Evolutionary conservation across 1,140 invertebrate species (phyloP), one percentile per base, ranked within the genome.

Genomic region (Diprion similis): DNA sequence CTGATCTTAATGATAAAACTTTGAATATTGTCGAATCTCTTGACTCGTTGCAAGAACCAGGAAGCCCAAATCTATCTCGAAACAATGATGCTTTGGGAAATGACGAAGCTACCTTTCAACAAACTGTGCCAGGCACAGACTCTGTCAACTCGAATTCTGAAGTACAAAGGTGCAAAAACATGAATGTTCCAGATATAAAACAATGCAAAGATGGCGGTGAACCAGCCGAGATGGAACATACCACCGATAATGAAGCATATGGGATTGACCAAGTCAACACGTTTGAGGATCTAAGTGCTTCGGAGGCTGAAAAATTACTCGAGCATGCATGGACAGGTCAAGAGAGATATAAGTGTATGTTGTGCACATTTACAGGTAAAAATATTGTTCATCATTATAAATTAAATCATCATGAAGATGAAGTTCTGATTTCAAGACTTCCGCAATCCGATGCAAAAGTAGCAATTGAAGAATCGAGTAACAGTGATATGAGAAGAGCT

Each of bases 321-420:
- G 79, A 84, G 1, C 87, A 88, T 10, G 70, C 78, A 0, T 86
- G 81, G 79, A 73, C 68, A 0, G 81, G 78, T 8, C 79, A 82
- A 18, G 77, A 83, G 69, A 88, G 77, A 46, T 89, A 90, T 66
- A 82, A 86, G 15, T 95, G 91, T 75, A 81, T 90, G 51, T 82
- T 92, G 6, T 94, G 93, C 79, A 71, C 79, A 0, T 93, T 90
- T 75, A 83, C 78, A 47, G 92, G 92, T 0, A 88, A 88, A 69
- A 89, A 90, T 59, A 93, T 94, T 24, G 90, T 93, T 0, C 84
- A 89, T 64, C 93, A 95, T 85, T 93, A 93, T 74, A 90, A 90
- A 76, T 84, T 85, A 8, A 82, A 84, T 72, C 93, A 94, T 85
- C 89, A 90, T 4, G 87, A 90, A 51, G 87, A 86, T 37, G 93